Base-by-base conservation (phyloP, 1,140 invertebrate species). In the Eubasilissa regina region DNA sequence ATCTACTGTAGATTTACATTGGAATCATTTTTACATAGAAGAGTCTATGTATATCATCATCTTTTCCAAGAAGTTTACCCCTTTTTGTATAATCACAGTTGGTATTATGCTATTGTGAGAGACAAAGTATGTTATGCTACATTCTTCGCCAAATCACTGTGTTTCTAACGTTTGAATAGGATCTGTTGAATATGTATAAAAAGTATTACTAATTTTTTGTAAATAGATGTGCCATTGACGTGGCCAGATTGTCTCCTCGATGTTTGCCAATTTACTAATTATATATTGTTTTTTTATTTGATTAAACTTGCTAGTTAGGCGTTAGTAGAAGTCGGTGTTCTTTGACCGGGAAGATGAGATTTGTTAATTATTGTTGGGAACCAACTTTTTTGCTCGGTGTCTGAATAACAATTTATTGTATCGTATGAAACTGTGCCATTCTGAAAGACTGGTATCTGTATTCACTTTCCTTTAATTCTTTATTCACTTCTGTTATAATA, bases 401-500 rank as follows among this genome's bases (percentile, higher is more conserved):
- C 64, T 44, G 70, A 80, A 79, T 15, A 44, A 79, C 66, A 53
- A 66, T 74, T 44, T 78, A 58, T 76, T 70, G 74, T 75, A 70
- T 68, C 62, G 0, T 17, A 25, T 66, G 17, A 56, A 68, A 17
- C 74, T 64, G n/a, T n/a, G 56, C 80, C 77, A 77, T 81, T 81
- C 80, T 81, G 77, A 78, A 70, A 75, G 58, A 80, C 74, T 75
- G 77, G 66, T 47, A 19, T 70, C 55, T 58, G 17, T 55, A 21
- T 66, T 17, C 12, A 17, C 7, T 58, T 58, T 56, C 56, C 45
- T 68, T 45, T 43, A 13, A 43, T 15, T 66, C 62, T 66, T n/a
- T 25, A 44, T 44, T 72, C 45, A 19, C 68, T 72, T 15, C 47
- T 72, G 35, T 72, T 25, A 13, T 58, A 56, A 56, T 56, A n/a